These are phyloP conservation scores for Tinea semifulvella DNA, from an alignment of 2,888 invertebrate genomes.

Conservation along the genomic window DNA sequence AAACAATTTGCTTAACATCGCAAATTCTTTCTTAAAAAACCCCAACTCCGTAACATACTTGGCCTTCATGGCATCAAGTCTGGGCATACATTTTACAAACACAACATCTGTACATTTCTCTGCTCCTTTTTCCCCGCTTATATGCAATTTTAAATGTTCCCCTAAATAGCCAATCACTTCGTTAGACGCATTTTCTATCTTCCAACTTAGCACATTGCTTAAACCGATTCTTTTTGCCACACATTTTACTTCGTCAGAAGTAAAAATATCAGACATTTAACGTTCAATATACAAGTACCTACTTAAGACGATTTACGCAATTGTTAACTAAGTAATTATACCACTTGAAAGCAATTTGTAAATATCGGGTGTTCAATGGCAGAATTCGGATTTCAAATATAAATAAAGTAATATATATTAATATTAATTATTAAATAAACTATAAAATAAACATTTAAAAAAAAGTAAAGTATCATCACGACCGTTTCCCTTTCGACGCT, in stretches of 20 bases:
- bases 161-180: slow-evolving; percentile 45
- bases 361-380: too few relatives aligned
- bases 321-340: too few relatives aligned
- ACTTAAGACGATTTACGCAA: too few relatives aligned
- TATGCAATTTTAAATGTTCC: slow-evolving; percentile 40
- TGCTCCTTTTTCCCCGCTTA: slow-evolving; percentile 27
- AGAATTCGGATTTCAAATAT: too few relatives aligned
- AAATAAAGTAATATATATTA: too few relatives aligned
- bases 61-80: slow-evolving; percentile 52
- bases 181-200: slow-evolving; percentile 33
- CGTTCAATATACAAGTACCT: not conserved
- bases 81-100: slow-evolving; percentile 70
- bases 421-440: too few relatives aligned
- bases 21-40: slow-evolving; percentile 45
- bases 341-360: too few relatives aligned
- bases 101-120: slow-evolving; percentile 33
- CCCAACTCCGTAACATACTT: slow-evolving; percentile 35
- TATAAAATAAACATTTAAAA: too few relatives aligned
- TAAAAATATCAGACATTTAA: not conserved
- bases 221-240: slow-evolving; percentile 3
- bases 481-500: too few relatives aligned
- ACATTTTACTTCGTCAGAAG: not conserved
- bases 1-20: slow-evolving; percentile 41
- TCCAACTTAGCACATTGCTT: slow-evolving; percentile 27
- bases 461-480: too few relatives aligned